Base-by-base conservation (phyloP, 2,888 invertebrate species). In the Scaptomyza caliginosa region DNA sequence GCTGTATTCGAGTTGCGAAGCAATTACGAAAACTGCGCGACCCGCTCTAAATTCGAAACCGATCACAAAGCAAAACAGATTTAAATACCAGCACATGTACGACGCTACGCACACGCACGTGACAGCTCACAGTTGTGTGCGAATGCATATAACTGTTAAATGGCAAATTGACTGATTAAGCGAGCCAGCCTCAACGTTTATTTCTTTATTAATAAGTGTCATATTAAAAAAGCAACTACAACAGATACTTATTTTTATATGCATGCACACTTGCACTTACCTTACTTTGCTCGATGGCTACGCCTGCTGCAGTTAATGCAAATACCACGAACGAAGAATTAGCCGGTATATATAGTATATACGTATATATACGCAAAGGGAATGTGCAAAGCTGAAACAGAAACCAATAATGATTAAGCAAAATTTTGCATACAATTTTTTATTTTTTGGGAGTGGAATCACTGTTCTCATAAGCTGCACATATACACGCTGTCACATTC, bases 381-480 rank as follows among this genome's bases (percentile, higher is more conserved):
- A 81, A 81, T 81, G 87, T 85, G 69, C 67, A 57, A 75, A 58
- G 76, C 86, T 81, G 59, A 57, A 86, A 84, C 82, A 67, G 42
- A 75, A 75, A 67, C 59, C 59, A 57, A 55, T 56, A 59, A 58
- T 62, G 57, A 77, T 54, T 51, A 51, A 52, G 43, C 28, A 19
- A 45, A 19, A 40, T 36, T 36, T 21, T 38, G 17, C 4, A 43
- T 6, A 24, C 19, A 19, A 16, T 39, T 43, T 34, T 32, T 28
- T 24, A n/a, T 45, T 46, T 28, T 50, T 40, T 45, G n/a, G 28
- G 32, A 67, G 58, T 49, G 48, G 34, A 57, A 49, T 48, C 51
- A 67, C 67, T 38, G 36, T 30, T 54, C 42, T 7, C 34, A 17
- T 36, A 55, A 30, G 34, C 38, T 45, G 13, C 42, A 42, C 50